These are phyloP conservation scores for Corythornis madagascariensis DNA, from an alignment of 2,113 vertebrate species.

Conservation along the genomic window DNA sequence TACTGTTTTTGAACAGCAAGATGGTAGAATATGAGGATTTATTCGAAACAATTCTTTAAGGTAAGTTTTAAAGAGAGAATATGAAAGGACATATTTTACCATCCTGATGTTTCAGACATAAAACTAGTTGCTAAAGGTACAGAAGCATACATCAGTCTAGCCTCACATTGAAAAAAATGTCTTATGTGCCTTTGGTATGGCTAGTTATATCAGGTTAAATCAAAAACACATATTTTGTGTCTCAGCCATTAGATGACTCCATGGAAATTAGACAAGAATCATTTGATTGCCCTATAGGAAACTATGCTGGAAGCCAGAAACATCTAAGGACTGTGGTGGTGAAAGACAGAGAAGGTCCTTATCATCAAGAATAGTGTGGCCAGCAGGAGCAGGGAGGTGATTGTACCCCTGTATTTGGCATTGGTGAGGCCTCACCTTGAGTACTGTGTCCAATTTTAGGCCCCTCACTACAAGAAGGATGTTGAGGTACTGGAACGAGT, in stretches of 20 bases:
- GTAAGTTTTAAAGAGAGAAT: background rate
- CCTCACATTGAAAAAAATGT: background rate
- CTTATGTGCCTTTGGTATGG: background rate
- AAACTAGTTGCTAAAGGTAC: background rate
- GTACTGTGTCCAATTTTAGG: too few relatives aligned
- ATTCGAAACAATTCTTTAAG: background rate
- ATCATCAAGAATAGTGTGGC: too few relatives aligned
- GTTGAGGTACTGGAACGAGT: too few relatives aligned
- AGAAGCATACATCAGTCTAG: background rate
- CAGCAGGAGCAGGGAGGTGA: too few relatives aligned
- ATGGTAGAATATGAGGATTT: background rate
- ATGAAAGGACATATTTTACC: accelerated
- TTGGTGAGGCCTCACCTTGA: too few relatives aligned
- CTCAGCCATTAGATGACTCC: background rate
- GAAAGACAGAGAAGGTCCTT: background rate
- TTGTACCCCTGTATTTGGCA: too few relatives aligned
- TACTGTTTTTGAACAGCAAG: background rate
- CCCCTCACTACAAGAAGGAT: too few relatives aligned
- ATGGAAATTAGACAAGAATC: background rate
- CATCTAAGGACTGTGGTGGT: background rate
- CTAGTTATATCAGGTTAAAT: background rate
- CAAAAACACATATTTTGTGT: background rate
- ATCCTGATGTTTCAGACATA: background rate
- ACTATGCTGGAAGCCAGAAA: background rate
- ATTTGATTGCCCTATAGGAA: background rate